Evolutionary conservation across 1,140 invertebrate genomes (phyloP).

Genomic region (Bursaphelenchus mucronatus): DNA sequence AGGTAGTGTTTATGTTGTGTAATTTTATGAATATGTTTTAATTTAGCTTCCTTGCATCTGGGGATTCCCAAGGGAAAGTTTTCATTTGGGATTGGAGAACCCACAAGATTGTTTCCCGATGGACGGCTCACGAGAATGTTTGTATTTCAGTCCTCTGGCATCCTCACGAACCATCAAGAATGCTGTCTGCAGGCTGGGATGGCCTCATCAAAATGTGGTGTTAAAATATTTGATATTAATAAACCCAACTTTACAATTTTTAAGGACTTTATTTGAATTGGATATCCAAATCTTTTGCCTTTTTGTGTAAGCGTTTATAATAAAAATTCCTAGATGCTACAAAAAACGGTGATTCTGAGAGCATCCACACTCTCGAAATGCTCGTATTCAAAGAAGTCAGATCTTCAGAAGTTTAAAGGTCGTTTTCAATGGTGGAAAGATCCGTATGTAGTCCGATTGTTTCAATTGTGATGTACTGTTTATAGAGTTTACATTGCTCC

Average conservation of each 20-base stretch:
- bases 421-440: slow-evolving; percentile 50
- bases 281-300: not conserved
- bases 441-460: slow-evolving; percentile 41
- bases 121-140: slow-evolving; percentile 96
- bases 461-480: not conserved
- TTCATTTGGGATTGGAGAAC: slow-evolving; percentile 92
- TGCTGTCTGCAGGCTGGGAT: slow-evolving; percentile 96
- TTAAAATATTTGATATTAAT: slow-evolving; percentile 63
- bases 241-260: not conserved
- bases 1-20: slow-evolving; percentile 66
- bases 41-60: slow-evolving; percentile 87
- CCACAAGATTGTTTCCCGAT: slow-evolving; percentile 82
- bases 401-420: slow-evolving; percentile 17
- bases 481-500: slow-evolving; percentile 50
- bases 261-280: not conserved
- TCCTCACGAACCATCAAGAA: slow-evolving; percentile 93
- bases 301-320: slow-evolving; percentile 17
- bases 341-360: too few relatives aligned
- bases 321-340: not conserved
- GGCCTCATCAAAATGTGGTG: slow-evolving; percentile 98
- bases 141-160: slow-evolving; percentile 93
- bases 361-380: not conserved
- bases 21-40: slow-evolving; percentile 12
- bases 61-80: slow-evolving; percentile 98
- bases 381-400: slow-evolving; percentile 7